Evolutionary conservation across 2,888 invertebrate species (phyloP).

Genomic region (Troides aeacus): DNA sequence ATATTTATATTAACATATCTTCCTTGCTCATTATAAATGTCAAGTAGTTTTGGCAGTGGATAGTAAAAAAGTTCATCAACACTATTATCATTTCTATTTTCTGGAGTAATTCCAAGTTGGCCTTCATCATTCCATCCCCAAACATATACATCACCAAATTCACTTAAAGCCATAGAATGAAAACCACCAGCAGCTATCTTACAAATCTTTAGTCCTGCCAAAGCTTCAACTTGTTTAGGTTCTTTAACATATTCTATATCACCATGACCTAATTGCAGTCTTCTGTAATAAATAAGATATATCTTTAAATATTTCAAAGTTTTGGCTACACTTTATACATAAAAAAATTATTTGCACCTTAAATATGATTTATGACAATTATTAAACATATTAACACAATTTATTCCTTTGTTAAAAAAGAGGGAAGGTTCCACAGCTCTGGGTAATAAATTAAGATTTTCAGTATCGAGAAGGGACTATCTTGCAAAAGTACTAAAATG

Average conservation of each 20-base stretch:
- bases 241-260: conserved; percentile 80
- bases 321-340: no score
- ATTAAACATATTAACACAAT: no score
- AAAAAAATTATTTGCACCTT: no score
- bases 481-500: no score
- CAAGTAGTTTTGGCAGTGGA: conserved; percentile 57
- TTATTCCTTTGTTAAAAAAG: no score
- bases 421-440: no score
- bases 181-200: conserved; percentile 90
- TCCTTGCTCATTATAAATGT: conserved; percentile 59
- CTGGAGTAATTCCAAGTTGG: conserved; percentile 85
- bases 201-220: conserved; percentile 86
- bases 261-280: conserved; percentile 93
- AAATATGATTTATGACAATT: no score
- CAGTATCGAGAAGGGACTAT: no score
- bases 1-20: conserved; percentile 72
- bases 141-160: conserved; percentile 89
- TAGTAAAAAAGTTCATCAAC: conserved; percentile 32
- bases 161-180: conserved; percentile 90
- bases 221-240: conserved; percentile 85
- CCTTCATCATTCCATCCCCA: conserved; percentile 97
- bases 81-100: conserved; percentile 37
- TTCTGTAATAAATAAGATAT: conserved; percentile 73
- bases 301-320: not conserved
- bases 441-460: no score